Evolutionary conservation across 2,888 invertebrate genomes (phyloP).

Genomic region (Chydorus sphaericus): DNA sequence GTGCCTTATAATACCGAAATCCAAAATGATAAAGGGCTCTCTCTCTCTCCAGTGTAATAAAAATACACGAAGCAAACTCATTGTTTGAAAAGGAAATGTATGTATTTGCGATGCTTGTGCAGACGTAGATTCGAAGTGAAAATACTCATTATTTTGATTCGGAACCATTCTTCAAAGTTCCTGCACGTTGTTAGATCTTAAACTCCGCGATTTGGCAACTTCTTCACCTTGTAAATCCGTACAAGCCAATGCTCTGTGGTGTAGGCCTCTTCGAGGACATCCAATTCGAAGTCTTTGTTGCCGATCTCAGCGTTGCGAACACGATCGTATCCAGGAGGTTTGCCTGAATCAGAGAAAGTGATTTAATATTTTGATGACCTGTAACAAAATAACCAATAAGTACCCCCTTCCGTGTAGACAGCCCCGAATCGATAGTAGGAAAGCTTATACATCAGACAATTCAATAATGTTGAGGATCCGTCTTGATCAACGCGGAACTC

Average conservation of each 20-base stretch:
- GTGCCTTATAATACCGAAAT: slow-evolving; percentile 1
- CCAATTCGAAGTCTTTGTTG: slow-evolving; percentile 93
- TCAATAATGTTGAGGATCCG: slow-evolving; percentile 77
- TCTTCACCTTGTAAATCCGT: slow-evolving; percentile 93
- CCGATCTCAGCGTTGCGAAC: slow-evolving; percentile 96
- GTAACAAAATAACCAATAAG: slow-evolving; percentile 20
- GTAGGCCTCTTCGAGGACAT: slow-evolving; percentile 98
- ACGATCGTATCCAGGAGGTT: slow-evolving; percentile 89
- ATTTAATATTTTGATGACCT: not conserved
- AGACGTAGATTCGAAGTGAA: too few species aligned
- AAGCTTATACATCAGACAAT: slow-evolving; percentile 99
- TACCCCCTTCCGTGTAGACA: slow-evolving; percentile 86
- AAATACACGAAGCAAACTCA: not conserved
- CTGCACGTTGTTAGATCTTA: too few species aligned
- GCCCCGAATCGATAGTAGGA: slow-evolving; percentile 96
- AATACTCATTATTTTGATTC: too few species aligned
- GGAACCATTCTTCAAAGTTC: too few species aligned
- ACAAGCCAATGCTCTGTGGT: slow-evolving; percentile 99
- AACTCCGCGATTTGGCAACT: slow-evolving; percentile 72
- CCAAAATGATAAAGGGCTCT: too few species aligned
- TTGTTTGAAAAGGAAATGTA: not conserved
- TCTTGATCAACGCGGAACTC: slow-evolving; percentile 94
- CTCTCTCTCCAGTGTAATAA: not conserved
- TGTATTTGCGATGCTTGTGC: not conserved
- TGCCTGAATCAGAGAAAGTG: slow-evolving; percentile 39